Evolutionary conservation across 2,113 vertebrate species (phyloP).

Genomic region (Polypterus senegalus): DNA sequence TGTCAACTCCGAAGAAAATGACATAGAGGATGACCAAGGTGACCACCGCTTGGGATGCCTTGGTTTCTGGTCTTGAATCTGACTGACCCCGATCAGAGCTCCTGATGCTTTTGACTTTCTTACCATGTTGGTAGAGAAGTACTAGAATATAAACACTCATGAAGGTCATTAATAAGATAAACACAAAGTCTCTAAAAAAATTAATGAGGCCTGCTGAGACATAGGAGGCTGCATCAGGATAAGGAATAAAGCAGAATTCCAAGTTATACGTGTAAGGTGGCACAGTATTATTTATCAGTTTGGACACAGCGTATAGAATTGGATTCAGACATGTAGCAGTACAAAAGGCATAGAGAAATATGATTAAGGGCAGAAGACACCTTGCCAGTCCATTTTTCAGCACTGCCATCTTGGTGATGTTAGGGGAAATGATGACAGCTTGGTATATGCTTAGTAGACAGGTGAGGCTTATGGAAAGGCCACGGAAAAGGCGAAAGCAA

Average conservation of each 20-base stretch:
- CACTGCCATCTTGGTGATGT: constrained; percentile 2
- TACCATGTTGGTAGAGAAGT: constrained; percentile 14
- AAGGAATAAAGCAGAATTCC: constrained; percentile 13
- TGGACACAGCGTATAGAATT: constrained; percentile 2
- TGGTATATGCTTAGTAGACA: constrained; percentile 14
- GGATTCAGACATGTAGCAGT: background rate
- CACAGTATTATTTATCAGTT: constrained; percentile 9
- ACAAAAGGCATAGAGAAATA: constrained; percentile 6
- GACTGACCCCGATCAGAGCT: constrained; percentile 7
- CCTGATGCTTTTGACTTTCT: background rate
- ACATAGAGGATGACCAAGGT: constrained; percentile 5
- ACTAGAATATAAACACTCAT: constrained; percentile 15
- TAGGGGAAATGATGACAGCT: constrained; percentile 11
- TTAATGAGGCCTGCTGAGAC: constrained; percentile 11
- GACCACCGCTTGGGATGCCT: constrained; percentile 2
- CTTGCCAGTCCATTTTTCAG: constrained; percentile 9
- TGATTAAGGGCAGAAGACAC: constrained; percentile 6
- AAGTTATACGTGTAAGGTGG: constrained; percentile 10
- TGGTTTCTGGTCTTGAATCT: background rate
- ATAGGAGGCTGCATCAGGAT: constrained; percentile 7
- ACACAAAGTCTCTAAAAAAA: constrained; percentile 13
- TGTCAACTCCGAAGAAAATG: constrained; percentile 8
- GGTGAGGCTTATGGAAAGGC: constrained; percentile 14
- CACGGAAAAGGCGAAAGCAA: constrained; percentile 8
- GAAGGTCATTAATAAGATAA: constrained; percentile 10